phyloP scores from a whole-genome alignment of 1,140 invertebrate species.

The Listronotus oregonensis region DNA sequence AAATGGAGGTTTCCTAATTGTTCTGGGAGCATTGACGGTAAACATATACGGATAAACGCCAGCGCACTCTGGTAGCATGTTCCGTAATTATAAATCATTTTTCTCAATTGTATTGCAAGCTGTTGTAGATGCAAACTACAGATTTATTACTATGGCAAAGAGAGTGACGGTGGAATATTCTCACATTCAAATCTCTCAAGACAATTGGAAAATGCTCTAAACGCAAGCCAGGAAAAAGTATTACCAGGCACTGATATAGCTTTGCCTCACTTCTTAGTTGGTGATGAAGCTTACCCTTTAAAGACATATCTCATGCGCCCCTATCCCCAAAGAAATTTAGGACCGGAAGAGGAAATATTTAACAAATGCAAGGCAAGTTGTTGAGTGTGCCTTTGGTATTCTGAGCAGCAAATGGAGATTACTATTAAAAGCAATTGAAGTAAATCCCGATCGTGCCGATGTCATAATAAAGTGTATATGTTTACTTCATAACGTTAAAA shows the following conservation, averaged over 20 bases:
- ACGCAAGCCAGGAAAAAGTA: no score
- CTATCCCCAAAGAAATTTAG: no score
- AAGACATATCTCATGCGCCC: no score
- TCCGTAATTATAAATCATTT: conserved; percentile 56
- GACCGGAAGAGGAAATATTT: neutral
- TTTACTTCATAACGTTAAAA: neutral
- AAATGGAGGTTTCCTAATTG: conserved; percentile 59
- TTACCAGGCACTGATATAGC: no score
- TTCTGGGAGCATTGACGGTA: conserved; percentile 58
- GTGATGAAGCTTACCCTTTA: no score
- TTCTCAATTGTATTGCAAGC: conserved; percentile 55
- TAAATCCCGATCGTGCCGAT: neutral
- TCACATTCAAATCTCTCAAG: neutral
- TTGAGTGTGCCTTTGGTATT: conserved; percentile 12
- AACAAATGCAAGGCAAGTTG: conserved; percentile 2
- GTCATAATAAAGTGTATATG: neutral
- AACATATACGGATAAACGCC: conserved; percentile 54
- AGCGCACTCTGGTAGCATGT: conserved; percentile 48
- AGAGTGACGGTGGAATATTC: conserved; percentile 53
- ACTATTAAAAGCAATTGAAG: conserved; percentile 6
- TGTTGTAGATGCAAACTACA: conserved; percentile 57
- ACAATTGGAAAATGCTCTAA: no score
- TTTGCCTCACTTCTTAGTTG: no score
- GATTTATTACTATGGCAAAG: conserved; percentile 55
- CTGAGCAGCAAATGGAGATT: conserved; percentile 3